Percentiles rank a stretch among this genome's conserved stretches.
Conservation (phyloP, 2,113 vertebrate species). For the Hippocampus mohnikei region DNA sequence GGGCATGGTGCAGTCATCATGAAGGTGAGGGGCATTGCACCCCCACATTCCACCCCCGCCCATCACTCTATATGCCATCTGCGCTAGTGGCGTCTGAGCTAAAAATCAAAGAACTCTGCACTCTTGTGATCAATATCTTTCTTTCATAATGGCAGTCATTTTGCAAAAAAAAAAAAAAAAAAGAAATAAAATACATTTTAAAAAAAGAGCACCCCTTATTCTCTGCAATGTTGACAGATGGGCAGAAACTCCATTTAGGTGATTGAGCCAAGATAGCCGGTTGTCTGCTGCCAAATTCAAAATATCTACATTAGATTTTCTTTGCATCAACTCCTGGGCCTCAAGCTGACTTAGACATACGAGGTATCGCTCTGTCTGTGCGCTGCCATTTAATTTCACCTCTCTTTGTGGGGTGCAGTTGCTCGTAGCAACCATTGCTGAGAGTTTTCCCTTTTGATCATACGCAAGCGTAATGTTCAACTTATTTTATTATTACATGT, state of each 20-base stretch:
- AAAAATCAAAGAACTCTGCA: background rate
- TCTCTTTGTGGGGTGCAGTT: conserved; percentile 4
- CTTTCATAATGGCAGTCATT: conserved; percentile 9
- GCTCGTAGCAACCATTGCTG: conserved; percentile 9
- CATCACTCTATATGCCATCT: too few species aligned
- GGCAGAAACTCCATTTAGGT: conserved; percentile 15
- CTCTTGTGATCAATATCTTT: conserved; percentile 5
- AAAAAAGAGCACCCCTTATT: background rate
- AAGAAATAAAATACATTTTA: background rate
- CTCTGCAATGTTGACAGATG: conserved; percentile 28
- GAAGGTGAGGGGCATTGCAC: too few species aligned
- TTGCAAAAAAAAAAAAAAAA: background rate
- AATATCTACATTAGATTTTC: conserved; percentile 47
- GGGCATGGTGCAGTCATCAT: too few species aligned
- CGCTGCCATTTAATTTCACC: conserved; percentile 22
- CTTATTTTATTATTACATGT: background rate
- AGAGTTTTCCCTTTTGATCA: background rate
- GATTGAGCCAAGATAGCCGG: conserved; percentile 26
- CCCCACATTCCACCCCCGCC: too few species aligned
- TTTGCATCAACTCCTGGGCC: conserved; percentile 29
- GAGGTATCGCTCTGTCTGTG: background rate
- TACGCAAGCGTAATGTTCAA: background rate
- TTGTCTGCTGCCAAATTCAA: conserved; percentile 10
- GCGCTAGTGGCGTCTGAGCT: background rate
- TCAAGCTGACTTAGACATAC: conserved; percentile 13